Evolutionary conservation across 2,888 invertebrate genomes (phyloP).

Genomic region (Zaprionus lineosus): DNA sequence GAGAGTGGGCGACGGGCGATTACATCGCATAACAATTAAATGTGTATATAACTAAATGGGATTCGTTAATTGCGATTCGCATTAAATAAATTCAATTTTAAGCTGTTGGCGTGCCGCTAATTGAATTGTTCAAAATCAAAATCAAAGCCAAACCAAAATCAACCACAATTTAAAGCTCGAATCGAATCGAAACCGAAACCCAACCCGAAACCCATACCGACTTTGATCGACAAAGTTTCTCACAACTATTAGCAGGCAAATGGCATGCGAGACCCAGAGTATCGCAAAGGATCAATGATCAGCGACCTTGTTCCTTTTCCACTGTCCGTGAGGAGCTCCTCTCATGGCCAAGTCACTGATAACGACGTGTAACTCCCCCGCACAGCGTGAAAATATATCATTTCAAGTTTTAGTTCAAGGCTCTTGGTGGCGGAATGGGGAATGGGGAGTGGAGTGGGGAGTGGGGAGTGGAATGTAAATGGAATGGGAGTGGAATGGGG

Average conservation of each 20-base stretch:
- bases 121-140: slow-evolving; percentile 32
- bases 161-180: too few relatives aligned
- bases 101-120: slow-evolving; percentile 55
- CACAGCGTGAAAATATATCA: too few relatives aligned
- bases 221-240: slow-evolving; percentile 31
- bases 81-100: slow-evolving; percentile 41
- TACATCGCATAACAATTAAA: slow-evolving; percentile 57
- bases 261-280: too few relatives aligned
- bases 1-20: slow-evolving; percentile 15
- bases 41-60: slow-evolving; percentile 40
- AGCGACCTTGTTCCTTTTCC: slow-evolving; percentile 27
- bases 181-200: slow-evolving; percentile 16
- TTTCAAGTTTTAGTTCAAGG: too few relatives aligned
- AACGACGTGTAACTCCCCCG: too few relatives aligned
- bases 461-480: too few relatives aligned
- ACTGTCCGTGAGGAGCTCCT: too few relatives aligned
- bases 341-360: too few relatives aligned
- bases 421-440: too few relatives aligned
- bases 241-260: slow-evolving; percentile 35
- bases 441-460: too few relatives aligned
- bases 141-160: not conserved
- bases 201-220: too few relatives aligned
- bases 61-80: slow-evolving; percentile 46
- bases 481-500: too few relatives aligned
- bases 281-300: slow-evolving; percentile 17